Conservation (phyloP, 2,113 vertebrate genomes). For the Daubentonia madagascariensis region DNA sequence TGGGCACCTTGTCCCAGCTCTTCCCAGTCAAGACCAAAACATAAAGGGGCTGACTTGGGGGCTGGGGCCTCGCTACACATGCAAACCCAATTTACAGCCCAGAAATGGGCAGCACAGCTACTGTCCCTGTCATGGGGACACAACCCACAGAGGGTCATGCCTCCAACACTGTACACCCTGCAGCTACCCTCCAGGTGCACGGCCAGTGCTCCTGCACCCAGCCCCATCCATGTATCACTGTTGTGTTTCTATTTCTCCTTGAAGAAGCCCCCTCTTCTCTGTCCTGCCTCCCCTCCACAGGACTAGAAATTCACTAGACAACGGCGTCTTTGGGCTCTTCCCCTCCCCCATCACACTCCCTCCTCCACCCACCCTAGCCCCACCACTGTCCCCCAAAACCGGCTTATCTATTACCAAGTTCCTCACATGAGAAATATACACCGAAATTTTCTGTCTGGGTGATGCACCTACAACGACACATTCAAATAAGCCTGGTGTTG, state of each 20-base stretch:
- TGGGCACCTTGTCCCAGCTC: neutral
- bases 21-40: neutral
- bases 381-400: neutral
- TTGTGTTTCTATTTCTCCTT: neutral
- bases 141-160: too few species aligned
- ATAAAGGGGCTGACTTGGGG: neutral
- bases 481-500: neutral
- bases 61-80: rapidly evolving
- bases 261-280: neutral
- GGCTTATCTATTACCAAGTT: neutral
- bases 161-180: neutral
- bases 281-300: neutral
- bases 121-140: neutral
- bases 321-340: neutral
- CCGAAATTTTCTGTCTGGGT: neutral
- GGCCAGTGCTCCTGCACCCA: rapidly evolving
- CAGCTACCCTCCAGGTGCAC: neutral
- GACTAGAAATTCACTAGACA: neutral
- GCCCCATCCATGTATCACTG: rapidly evolving
- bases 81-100: neutral
- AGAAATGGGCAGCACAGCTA: rapidly evolving
- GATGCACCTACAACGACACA: rapidly evolving
- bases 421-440: neutral
- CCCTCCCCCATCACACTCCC: neutral
- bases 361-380: neutral